Base-by-base conservation (phyloP, 2,888 invertebrate species). In the Cyaniris semiargus region DNA sequence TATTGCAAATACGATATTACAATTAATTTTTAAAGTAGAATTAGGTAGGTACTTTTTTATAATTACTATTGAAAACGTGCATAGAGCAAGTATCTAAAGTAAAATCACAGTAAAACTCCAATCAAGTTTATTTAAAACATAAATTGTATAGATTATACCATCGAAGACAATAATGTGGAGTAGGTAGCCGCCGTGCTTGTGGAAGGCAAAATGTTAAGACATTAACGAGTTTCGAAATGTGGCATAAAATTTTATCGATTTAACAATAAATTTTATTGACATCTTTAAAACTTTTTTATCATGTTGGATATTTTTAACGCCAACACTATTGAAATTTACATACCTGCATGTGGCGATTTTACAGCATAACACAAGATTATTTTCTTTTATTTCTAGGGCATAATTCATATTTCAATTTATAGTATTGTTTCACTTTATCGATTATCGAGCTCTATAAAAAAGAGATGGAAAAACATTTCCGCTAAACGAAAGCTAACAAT, bases 201-300 rank as follows among this genome's bases (percentile, higher is more conserved):
- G 53, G 74, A 74, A 66, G 48, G 44, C 44, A 21, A 72, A 23
- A 44, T 44, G 72, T 27, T 48, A 23, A 23, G 74, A 53, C 53
- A 53, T 74, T 74, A 74, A 74, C 48, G 74, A 15, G 53, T 48
- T 48, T 74, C 74, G 72, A 74, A 74, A 74, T 53, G 74, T 7
- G 74, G 27, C 27, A 48, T 74, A 53, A 53, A 74, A 53, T 74
- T 74, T 74, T 74, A 74, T 53, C 74, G 48, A 74, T 27, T 66
- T 66, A 66, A 31, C 15, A 31, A 66, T 66, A 66, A 48, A 74
- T 48, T 53, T 74, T 74, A 74, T 23, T 74, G 48, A 53, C 53
- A 38, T 38, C n/a, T 53, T 74, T 27, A 53, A 23, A 53, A 74
- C 23, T 6, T 53, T 74, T 74, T 74, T 74, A 48, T 74, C 53